A percentile compares a stretch with the other conserved stretches of the same genome.
phyloP scores from a whole-genome alignment of 92 coral and sea anemone genomes.

The Porites rus region DNA sequence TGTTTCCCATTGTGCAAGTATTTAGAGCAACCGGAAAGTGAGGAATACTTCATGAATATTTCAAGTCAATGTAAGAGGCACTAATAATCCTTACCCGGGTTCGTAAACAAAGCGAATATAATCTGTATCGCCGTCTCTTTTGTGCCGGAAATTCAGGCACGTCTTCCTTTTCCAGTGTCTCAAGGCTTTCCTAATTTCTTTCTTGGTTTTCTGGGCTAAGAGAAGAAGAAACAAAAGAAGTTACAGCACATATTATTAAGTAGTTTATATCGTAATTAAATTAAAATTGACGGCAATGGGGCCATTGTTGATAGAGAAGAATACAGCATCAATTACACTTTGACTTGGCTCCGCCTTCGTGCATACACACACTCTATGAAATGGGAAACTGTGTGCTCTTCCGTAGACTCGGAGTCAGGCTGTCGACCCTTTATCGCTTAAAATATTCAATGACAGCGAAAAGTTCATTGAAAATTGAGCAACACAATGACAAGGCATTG shows the following conservation, averaged over 20 bases:
- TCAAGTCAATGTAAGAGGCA: constrained; percentile 40
- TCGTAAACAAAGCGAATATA: constrained; percentile 93
- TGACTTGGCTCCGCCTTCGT: constrained; percentile 79
- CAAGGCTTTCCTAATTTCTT: constrained; percentile 86
- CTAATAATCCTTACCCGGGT: constrained; percentile 85
- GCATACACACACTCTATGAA: constrained; percentile 58
- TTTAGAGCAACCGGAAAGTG: constrained; percentile 55
- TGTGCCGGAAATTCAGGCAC: constrained; percentile 94
- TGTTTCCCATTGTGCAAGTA: constrained; percentile 45
- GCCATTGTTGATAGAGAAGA: constrained; percentile 70
- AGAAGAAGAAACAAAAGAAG: constrained; percentile 18
- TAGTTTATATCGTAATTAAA: constrained; percentile 80
- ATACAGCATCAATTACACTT: constrained; percentile 61
- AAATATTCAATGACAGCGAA: constrained; percentile 58
- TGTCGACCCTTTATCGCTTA: constrained; percentile 35
- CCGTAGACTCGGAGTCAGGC: constrained; percentile 12
- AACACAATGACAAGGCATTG: constrained; percentile 57
- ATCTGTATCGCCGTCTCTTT: constrained; percentile 82
- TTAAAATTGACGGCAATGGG: constrained; percentile 86
- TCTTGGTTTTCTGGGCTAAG: constrained; percentile 75
- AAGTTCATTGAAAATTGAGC: constrained; percentile 52
- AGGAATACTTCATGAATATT: constrained; percentile 54
- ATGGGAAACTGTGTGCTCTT: constrained; percentile 40
- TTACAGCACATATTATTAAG: constrained; percentile 51
- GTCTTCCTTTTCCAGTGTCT: constrained; percentile 94